Conservation (phyloP, 2,888 invertebrate species). For the Mimachlamys varia region DNA sequence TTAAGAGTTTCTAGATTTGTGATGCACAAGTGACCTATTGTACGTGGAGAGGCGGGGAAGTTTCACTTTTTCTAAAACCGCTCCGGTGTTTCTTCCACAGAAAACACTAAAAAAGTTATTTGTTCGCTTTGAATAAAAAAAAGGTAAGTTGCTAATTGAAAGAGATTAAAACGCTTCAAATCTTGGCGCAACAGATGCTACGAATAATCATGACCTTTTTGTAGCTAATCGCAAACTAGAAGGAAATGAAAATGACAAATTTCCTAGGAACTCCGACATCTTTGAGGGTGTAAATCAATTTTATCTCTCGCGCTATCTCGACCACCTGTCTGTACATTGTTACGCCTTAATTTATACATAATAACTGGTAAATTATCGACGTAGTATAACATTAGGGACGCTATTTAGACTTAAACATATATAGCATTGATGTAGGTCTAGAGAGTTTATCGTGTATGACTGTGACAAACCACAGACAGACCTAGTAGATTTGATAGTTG, state of each 20-base stretch:
- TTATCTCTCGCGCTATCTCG: neutral
- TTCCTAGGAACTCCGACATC: neutral
- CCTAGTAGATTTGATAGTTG: too few species aligned
- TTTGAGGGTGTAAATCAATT: neutral
- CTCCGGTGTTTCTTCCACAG: neutral
- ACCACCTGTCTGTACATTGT: neutral
- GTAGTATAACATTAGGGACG: neutral
- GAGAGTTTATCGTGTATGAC: too few species aligned
- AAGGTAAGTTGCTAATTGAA: conserved; percentile 3
- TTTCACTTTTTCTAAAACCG: neutral
- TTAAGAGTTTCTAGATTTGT: neutral
- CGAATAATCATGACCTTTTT: neutral
- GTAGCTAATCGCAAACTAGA: neutral
- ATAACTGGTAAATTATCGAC: neutral
- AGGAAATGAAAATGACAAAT: neutral
- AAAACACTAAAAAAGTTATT: neutral
- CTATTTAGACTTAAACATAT: too few species aligned
- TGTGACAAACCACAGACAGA: too few species aligned
- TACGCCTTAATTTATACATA: neutral
- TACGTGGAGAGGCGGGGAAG: neutral
- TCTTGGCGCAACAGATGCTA: neutral
- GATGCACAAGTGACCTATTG: neutral
- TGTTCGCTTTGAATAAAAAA: neutral
- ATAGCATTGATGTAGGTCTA: too few species aligned
- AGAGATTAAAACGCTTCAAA: neutral